A percentile compares a stretch with the other conserved stretches of the same genome.
Conservation (phyloP, 2,113 vertebrate genomes). For the Halcyon malimbica region DNA sequence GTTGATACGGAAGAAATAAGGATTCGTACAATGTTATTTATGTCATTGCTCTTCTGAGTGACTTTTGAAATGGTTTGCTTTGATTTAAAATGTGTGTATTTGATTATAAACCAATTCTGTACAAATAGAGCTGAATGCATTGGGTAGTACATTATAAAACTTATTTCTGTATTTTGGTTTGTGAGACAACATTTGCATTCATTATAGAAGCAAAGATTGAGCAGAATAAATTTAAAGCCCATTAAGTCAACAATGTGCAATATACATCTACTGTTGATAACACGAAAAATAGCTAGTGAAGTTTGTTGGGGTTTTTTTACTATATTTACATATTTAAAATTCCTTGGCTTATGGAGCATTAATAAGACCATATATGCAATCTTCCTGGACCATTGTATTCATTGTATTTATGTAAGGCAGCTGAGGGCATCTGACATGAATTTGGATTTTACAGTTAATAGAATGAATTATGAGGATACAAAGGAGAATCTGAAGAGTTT, state of each 20-base stretch:
- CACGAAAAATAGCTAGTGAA: slow-evolving; percentile 41
- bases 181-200: slow-evolving; percentile 62
- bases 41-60: background rate
- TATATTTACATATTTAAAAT: background rate
- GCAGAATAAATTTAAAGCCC: slow-evolving; percentile 49
- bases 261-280: slow-evolving; percentile 16
- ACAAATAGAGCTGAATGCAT: slow-evolving; percentile 31
- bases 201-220: slow-evolving; percentile 56
- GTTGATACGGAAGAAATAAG: slow-evolving; percentile 30
- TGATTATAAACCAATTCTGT: slow-evolving; percentile 37
- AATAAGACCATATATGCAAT: background rate
- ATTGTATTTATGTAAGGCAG: background rate
- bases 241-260: slow-evolving; percentile 20
- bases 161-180: slow-evolving; percentile 31
- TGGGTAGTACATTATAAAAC: slow-evolving; percentile 12
- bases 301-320: background rate
- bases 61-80: slow-evolving; percentile 46
- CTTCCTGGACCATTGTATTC: background rate
- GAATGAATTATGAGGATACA: background rate
- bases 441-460: background rate
- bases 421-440: background rate
- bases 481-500: background rate
- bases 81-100: slow-evolving; percentile 45
- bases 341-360: background rate
- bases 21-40: slow-evolving; percentile 23